Conservation (phyloP, 2,797 vertebrate genomes). For the Acanthis flammea region DNA sequence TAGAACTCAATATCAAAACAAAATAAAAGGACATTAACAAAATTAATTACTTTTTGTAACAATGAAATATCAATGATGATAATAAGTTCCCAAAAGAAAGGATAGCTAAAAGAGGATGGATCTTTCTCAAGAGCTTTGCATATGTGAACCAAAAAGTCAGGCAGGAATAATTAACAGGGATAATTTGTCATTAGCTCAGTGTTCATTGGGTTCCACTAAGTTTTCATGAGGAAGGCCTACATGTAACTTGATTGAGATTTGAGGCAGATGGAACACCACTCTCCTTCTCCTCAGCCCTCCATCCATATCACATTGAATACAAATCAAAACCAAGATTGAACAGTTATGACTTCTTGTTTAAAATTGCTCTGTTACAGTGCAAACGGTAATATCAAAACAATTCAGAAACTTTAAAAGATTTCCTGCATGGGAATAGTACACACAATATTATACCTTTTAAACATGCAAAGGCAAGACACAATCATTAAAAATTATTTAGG, state of each 20-base stretch:
- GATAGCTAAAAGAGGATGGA: neutral
- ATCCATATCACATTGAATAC: accelerated
- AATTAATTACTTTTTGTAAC: neutral
- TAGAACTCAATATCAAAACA: neutral
- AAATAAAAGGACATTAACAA: neutral
- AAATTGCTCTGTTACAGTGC: neutral
- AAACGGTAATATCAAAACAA: neutral
- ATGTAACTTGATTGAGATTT: neutral
- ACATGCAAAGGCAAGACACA: neutral
- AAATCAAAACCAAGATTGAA: neutral
- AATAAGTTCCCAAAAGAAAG: neutral
- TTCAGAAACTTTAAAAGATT: neutral
- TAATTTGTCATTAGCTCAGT: neutral
- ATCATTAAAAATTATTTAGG: neutral
- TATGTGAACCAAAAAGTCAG: neutral
- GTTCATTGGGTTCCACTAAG: accelerated
- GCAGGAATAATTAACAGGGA: neutral
- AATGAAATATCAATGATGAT: neutral
- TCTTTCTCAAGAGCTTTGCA: neutral
- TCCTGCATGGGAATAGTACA: neutral
- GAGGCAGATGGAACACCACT: neutral
- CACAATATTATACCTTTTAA: neutral
- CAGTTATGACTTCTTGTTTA: neutral
- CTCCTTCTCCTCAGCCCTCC: neutral
- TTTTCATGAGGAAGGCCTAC: neutral